These are phyloP conservation scores for Horisme vitalbata DNA, from an alignment of 2,888 invertebrate genomes.

Conservation along the genomic window DNA sequence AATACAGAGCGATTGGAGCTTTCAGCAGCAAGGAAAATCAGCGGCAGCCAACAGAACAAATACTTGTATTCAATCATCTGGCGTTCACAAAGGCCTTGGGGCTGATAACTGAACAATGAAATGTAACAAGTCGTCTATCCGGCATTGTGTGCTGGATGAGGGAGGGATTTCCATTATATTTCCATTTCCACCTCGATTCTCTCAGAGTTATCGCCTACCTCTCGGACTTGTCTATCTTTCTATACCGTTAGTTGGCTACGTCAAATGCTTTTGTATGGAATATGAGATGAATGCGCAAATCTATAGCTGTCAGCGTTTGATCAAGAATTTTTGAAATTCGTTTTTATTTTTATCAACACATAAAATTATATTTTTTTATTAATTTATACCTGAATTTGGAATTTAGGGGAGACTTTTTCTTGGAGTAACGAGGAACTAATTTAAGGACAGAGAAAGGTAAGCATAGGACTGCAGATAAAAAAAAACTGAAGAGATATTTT, in stretches of 20 bases:
- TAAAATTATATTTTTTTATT: too few relatives aligned
- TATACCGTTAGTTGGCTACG: conserved; percentile 70
- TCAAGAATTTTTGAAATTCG: neutral
- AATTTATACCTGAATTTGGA: too few relatives aligned
- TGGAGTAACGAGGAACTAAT: too few relatives aligned
- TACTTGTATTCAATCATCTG: conserved; percentile 82
- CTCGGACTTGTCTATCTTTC: conserved; percentile 80
- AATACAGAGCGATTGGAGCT: conserved; percentile 66
- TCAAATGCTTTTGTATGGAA: conserved; percentile 49
- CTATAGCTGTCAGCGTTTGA: conserved; percentile 2
- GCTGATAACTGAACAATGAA: conserved; percentile 83
- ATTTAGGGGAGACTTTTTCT: too few relatives aligned
- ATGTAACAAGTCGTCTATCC: conserved; percentile 82
- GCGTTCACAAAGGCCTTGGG: conserved; percentile 76
- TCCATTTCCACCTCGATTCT: conserved; percentile 82
- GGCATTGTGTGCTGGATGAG: conserved; percentile 65
- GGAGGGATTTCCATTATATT: conserved; percentile 78
- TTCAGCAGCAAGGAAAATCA: conserved; percentile 75
- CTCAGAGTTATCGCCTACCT: conserved; percentile 79
- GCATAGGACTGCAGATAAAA: too few relatives aligned
- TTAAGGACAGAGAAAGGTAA: too few relatives aligned
- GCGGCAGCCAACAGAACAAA: conserved; percentile 79
- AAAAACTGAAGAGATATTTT: too few relatives aligned
- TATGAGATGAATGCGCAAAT: conserved; percentile 30
- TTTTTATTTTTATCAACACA: too few relatives aligned